Evolutionary conservation across 2,888 invertebrate species (phyloP).

Genomic region (Pachliopta kotzebuea): DNA sequence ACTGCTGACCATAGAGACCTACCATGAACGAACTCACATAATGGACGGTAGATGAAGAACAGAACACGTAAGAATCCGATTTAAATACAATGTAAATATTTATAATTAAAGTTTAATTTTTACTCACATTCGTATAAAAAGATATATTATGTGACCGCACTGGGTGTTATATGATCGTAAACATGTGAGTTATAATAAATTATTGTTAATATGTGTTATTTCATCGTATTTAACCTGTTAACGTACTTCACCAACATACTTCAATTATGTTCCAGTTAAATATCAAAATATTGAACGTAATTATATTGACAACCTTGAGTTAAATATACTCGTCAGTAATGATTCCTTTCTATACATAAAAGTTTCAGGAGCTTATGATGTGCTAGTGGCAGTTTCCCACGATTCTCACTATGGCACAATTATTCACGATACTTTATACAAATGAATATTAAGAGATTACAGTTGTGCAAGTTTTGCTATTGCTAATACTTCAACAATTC

Average conservation of each 20-base stretch:
- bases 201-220: conserved; percentile 55
- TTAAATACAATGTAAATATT: conserved; percentile 65
- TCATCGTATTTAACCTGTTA: conserved; percentile 33
- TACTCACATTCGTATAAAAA: conserved; percentile 48
- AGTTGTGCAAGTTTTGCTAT: no score
- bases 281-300: no score
- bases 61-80: conserved; percentile 36
- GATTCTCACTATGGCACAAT: background rate
- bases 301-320: no score
- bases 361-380: no score
- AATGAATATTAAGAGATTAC: no score
- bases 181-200: conserved; percentile 76
- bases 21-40: conserved; percentile 35
- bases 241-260: background rate
- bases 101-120: conserved; percentile 51
- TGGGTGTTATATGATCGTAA: conserved; percentile 56
- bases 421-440: background rate
- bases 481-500: no score
- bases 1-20: background rate
- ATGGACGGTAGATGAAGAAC: conserved; percentile 6
- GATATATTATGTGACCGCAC: conserved; percentile 48
- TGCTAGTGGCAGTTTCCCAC: no score
- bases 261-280: no score
- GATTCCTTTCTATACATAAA: no score
- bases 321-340: no score